These are phyloP conservation scores for Geodia barretti DNA, from an alignment of 37 sponge, comb jelly and placozoan genomes.

Conservation along the genomic window DNA sequence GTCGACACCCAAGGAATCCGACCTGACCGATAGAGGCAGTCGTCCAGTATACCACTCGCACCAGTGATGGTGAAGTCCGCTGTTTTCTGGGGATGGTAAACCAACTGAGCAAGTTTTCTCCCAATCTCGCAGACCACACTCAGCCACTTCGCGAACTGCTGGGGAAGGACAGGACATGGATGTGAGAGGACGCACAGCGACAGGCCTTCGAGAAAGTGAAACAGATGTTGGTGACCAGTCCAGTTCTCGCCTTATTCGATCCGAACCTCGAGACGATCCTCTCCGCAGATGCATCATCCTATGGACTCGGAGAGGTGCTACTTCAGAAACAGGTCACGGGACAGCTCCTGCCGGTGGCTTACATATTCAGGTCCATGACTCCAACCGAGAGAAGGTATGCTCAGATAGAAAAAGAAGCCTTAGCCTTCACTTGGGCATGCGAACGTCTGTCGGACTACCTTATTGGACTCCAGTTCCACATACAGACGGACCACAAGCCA, in stretches of 20 bases:
- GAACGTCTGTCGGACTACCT: conserved; percentile 6
- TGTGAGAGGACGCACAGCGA: conserved; percentile 10
- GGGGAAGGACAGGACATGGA: conserved; percentile 19
- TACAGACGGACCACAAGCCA: conserved; percentile 68
- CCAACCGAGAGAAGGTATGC: conserved; percentile 33
- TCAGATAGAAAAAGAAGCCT: conserved; percentile 59
- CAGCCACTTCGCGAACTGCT: conserved; percentile 32
- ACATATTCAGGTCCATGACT: conserved; percentile 40
- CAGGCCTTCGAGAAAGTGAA: conserved; percentile 22
- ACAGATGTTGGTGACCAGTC: conserved; percentile 1
- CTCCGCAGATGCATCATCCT: conserved; percentile 34
- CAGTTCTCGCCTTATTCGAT: conserved; percentile 17
- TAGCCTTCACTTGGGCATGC: conserved; percentile 47
- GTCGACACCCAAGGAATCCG: conserved; percentile 30
- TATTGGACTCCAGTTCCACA: conserved; percentile 29
- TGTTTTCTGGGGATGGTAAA: conserved; percentile 38
- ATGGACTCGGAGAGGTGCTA: conserved; percentile 34
- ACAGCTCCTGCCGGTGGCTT: conserved; percentile 35
- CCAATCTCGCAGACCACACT: conserved; percentile 11
- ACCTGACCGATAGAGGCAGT: conserved; percentile 50
- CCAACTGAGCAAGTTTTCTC: conserved; percentile 30
- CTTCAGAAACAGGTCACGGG: conserved; percentile 27
- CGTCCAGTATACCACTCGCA: not conserved
- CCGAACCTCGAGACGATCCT: not conserved
- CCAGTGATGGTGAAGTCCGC: conserved; percentile 33